Evolutionary conservation across 1,140 invertebrate species (phyloP).

Genomic region (Cotesia vestalis): DNA sequence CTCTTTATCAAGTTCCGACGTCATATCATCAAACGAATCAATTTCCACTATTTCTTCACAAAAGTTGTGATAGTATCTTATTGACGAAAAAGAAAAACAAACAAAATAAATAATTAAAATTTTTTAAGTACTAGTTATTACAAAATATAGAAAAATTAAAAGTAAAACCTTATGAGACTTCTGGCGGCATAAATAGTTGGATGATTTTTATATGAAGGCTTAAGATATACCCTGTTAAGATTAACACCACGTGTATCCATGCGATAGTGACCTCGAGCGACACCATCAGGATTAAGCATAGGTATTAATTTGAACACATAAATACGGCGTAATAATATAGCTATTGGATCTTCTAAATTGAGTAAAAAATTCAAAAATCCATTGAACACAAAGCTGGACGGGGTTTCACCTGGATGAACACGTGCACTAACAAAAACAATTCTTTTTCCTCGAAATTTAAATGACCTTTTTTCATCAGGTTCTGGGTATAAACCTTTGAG

Average conservation of each 20-base stretch:
- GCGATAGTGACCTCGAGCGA: slow-evolving; percentile 87
- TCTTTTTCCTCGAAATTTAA: slow-evolving; percentile 79
- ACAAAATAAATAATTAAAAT: not conserved
- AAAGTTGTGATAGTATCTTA: slow-evolving; percentile 68
- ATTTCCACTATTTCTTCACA: slow-evolving; percentile 63
- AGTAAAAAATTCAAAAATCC: slow-evolving; percentile 86
- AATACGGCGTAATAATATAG: slow-evolving; percentile 74
- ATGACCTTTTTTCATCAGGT: slow-evolving; percentile 72
- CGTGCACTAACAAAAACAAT: slow-evolving; percentile 88
- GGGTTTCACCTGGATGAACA: slow-evolving; percentile 94
- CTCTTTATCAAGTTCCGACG: slow-evolving; percentile 48
- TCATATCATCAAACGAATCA: slow-evolving; percentile 39
- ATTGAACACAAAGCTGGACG: slow-evolving; percentile 93
- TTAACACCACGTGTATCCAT: slow-evolving; percentile 91
- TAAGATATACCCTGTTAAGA: slow-evolving; percentile 85
- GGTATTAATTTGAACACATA: slow-evolving; percentile 94
- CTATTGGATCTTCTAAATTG: slow-evolving; percentile 78
- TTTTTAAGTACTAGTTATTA: slow-evolving; percentile 9
- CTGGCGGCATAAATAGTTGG: slow-evolving; percentile 86
- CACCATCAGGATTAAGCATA: slow-evolving; percentile 93
- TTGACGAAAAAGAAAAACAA: slow-evolving; percentile 26
- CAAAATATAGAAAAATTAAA: slow-evolving; percentile 12
- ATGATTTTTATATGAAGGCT: slow-evolving; percentile 78
- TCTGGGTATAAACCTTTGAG: slow-evolving; percentile 83
- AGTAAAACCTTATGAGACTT: slow-evolving; percentile 73